Percentiles rank a stretch among this genome's conserved stretches.
Conservation (phyloP, 2,797 vertebrate genomes). For the Synaphobranchus kaupii region DNA sequence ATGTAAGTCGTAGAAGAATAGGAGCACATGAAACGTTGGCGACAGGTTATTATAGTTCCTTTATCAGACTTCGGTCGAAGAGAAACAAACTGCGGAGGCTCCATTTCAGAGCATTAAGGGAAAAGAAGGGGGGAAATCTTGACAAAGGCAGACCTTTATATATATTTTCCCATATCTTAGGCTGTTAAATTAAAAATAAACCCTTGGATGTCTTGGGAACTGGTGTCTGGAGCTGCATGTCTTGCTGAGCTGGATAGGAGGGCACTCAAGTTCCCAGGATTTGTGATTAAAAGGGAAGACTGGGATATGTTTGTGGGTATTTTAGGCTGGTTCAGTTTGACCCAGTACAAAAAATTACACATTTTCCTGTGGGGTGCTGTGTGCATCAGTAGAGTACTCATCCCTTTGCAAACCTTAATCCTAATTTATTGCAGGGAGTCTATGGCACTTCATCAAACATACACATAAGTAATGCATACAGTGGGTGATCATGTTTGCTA, state of each 20-base stretch:
- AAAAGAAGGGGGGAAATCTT: slow-evolving; percentile 25
- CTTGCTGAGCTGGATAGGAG: slow-evolving; percentile 19
- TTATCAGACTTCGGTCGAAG: slow-evolving; percentile 21
- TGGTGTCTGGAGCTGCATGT: slow-evolving; percentile 25
- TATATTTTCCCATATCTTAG: slow-evolving; percentile 44
- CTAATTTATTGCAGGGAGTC: background rate
- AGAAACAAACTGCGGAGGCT: slow-evolving; percentile 34
- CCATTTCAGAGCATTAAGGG: slow-evolving; percentile 18
- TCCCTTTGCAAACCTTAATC: background rate
- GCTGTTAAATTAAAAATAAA: slow-evolving; percentile 43
- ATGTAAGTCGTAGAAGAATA: background rate
- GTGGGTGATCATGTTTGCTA: background rate
- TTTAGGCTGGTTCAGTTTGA: background rate
- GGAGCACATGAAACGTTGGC: slow-evolving; percentile 16
- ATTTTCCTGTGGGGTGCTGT: background rate
- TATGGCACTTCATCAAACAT: background rate
- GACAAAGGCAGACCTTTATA: slow-evolving; percentile 37
- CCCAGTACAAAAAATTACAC: background rate
- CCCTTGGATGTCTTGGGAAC: slow-evolving; percentile 37
- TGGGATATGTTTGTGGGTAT: background rate
- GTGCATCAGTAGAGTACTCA: background rate
- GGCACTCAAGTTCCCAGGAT: slow-evolving; percentile 30
- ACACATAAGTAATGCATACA: background rate
- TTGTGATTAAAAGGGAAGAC: slow-evolving; percentile 24
- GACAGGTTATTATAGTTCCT: slow-evolving; percentile 39